Evolutionary conservation across 2,113 vertebrate species (phyloP), one percentile per base, ranked within the genome.

Genomic region (Tupaia tana): DNA sequence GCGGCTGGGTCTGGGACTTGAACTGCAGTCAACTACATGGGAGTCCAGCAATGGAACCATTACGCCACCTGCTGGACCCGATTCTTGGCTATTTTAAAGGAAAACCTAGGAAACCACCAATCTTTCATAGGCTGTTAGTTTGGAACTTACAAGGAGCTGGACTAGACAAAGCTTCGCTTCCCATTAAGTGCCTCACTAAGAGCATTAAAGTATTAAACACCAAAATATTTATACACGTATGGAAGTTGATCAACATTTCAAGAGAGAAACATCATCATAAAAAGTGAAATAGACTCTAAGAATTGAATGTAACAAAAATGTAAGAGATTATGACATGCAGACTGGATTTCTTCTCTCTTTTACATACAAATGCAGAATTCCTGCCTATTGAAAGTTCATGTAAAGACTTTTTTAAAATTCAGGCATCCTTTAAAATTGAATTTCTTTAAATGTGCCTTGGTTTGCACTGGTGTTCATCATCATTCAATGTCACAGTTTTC

Each of bases 401-500:
- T n/a, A 78, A 77, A 88, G 94, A 70, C 54, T 66, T 90, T 90
- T 89, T 84, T 74, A 94, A 91, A 64, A 95, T 75, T 80, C 82
- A 89, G 43, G 61, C 66, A 67, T 85, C 54, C 63, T 96, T 95
- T 69, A 93, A 93, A 77, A 79, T 34, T 88, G 80, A 85, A 79
- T 94, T 58, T 88, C 69, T 91, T 95, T 78, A 70, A 83, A 25
- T 74, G 58, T 64, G 84, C 77, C 64, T 66, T 66, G 14, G 73
- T 96, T 77, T 91, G 74, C 67, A 58, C 58, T 31, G 10, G 56
- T 19, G 29, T 86, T 96, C 90, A 61, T 94, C 95, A 88, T 71
- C 91, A 92, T 95, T 95, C 92, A 71, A 9, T 24, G 64, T 34
- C 79, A 92, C 43, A 9, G 70, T 90, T 92, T 97, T 89, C 70